Percentiles rank a stretch among this genome's conserved stretches.
These are phyloP conservation scores for Nemurella pictetii DNA, from an alignment of 2,888 invertebrate genomes.

Conservation along the genomic window DNA sequence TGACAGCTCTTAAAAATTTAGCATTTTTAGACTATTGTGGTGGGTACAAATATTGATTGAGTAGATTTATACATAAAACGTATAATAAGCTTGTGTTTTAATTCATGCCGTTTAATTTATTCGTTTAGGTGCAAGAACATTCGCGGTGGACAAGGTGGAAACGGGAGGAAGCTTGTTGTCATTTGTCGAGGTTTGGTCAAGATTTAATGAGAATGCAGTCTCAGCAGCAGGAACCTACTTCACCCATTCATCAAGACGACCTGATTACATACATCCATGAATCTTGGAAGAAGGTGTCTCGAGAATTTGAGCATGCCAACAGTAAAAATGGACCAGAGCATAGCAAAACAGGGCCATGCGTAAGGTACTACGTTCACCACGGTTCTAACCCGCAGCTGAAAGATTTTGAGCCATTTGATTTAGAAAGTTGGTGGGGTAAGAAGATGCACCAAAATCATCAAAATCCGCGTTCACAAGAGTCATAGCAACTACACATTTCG, in stretches of 20 bases:
- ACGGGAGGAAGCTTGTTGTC: not conserved
- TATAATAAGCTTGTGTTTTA: not conserved
- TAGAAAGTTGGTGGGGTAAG: constrained; percentile 42
- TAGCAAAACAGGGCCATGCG: constrained; percentile 37
- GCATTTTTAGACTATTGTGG: not conserved
- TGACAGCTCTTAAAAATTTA: not conserved
- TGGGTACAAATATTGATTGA: not conserved
- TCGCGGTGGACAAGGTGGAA: not conserved
- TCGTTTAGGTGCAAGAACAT: not conserved
- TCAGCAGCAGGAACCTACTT: constrained; percentile 37
- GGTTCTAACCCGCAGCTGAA: constrained; percentile 41
- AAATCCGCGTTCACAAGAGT: constrained; percentile 34
- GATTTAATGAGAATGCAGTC: constrained; percentile 25
- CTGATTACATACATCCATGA: constrained; percentile 40
- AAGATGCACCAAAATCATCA: constrained; percentile 37
- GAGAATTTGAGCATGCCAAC: constrained; percentile 38
- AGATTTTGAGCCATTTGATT: constrained; percentile 43
- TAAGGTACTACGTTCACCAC: constrained; percentile 38
- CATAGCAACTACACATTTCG: constrained; percentile 14
- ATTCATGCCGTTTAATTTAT: not conserved
- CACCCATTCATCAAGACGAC: constrained; percentile 38
- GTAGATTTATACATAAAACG: not conserved
- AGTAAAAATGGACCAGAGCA: constrained; percentile 40
- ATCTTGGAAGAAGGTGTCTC: constrained; percentile 40
- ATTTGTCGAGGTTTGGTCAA: not conserved